Evolutionary conservation across 2,113 vertebrate genomes (phyloP).

Genomic region (Anolis carolinensis): DNA sequence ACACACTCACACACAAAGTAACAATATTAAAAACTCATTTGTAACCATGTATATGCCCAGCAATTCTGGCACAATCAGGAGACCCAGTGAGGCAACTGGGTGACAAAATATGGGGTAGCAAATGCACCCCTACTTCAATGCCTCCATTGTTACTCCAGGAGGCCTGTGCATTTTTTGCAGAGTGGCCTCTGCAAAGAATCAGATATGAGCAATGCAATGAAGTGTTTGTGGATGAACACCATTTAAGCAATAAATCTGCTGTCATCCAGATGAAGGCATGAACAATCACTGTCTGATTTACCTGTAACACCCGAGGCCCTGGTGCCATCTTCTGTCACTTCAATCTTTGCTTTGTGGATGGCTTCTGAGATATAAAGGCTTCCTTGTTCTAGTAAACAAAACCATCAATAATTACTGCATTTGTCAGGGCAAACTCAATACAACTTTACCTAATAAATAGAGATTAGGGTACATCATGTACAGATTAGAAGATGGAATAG

Average conservation of each 20-base stretch:
- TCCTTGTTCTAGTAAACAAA: constrained; percentile 74
- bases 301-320: constrained; percentile 86
- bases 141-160: no score
- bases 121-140: no score
- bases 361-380: constrained; percentile 87
- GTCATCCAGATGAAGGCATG: background rate
- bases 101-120: no score
- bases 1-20: no score
- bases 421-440: fast-evolving
- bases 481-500: background rate
- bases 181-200: background rate
- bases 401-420: background rate
- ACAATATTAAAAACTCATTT: no score
- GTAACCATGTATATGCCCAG: background rate
- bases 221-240: background rate
- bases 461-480: background rate
- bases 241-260: background rate
- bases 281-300: constrained; percentile 48
- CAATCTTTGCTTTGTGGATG: constrained; percentile 85
- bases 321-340: constrained; percentile 87
- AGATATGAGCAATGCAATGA: background rate
- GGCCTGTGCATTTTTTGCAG: background rate
- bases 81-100: background rate
- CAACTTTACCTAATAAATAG: background rate
- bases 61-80: background rate